phyloP scores from a whole-genome alignment of 2,888 invertebrate species.

The Scotopteryx bipunctaria region DNA sequence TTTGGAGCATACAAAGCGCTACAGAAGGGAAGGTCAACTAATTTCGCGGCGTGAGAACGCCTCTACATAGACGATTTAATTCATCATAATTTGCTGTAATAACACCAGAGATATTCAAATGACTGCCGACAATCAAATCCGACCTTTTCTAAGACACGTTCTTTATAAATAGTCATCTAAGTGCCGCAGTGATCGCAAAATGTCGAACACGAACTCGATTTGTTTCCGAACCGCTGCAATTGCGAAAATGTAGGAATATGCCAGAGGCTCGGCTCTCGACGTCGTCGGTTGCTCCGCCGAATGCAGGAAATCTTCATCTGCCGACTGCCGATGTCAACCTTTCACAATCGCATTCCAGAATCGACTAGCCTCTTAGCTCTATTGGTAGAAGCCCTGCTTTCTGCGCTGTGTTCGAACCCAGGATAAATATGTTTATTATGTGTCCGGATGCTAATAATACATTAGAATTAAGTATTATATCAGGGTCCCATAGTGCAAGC shows the following conservation, averaged over 20 bases:
- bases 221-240: slow-evolving; percentile 72
- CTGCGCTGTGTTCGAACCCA: no score
- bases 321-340: slow-evolving; percentile 42
- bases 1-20: slow-evolving; percentile 56
- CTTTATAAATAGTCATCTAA: slow-evolving; percentile 81
- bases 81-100: slow-evolving; percentile 80
- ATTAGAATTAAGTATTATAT: no score
- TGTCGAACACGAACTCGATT: slow-evolving; percentile 81
- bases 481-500: no score
- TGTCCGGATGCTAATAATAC: no score
- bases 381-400: no score
- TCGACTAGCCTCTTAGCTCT: no score
- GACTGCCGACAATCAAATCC: slow-evolving; percentile 80
- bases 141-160: slow-evolving; percentile 82
- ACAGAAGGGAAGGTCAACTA: slow-evolving; percentile 71
- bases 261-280: slow-evolving; percentile 52
- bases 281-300: slow-evolving; percentile 42
- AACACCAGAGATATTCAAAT: slow-evolving; percentile 80
- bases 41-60: slow-evolving; percentile 78
- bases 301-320: slow-evolving; percentile 52
- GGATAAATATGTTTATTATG: no score
- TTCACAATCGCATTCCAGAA: slow-evolving; percentile 50
- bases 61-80: slow-evolving; percentile 75
- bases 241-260: slow-evolving; percentile 74
- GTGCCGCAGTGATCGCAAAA: slow-evolving; percentile 77